These are phyloP conservation scores for Oncorhynchus clarkii DNA, from an alignment of 2,113 vertebrate species.

Conservation along the genomic window DNA sequence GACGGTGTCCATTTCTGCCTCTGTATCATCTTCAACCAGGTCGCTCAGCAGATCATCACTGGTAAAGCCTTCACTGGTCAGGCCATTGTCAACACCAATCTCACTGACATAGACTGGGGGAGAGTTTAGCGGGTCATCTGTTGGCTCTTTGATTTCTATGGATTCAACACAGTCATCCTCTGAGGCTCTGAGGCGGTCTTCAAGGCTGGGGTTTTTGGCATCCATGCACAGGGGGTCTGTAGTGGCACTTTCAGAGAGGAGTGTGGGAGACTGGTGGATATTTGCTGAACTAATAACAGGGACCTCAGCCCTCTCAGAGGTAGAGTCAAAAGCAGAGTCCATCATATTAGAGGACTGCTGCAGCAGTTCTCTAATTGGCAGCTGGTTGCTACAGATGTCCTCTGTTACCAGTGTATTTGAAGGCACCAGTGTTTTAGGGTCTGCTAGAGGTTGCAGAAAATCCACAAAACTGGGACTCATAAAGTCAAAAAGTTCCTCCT, in stretches of 20 bases:
- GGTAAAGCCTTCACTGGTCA: constrained; percentile 30
- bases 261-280: constrained; percentile 48
- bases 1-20: constrained; percentile 57
- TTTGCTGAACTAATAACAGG: constrained; percentile 22
- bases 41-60: constrained; percentile 65
- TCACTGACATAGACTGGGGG: constrained; percentile 32
- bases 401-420: constrained; percentile 66
- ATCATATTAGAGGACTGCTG: constrained; percentile 36
- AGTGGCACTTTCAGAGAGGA: constrained; percentile 48
- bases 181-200: constrained; percentile 51
- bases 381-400: constrained; percentile 46
- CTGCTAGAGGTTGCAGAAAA: constrained; percentile 47
- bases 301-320: constrained; percentile 60
- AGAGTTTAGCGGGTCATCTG: constrained; percentile 31
- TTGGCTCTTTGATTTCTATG: constrained; percentile 56
- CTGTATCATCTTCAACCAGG: constrained; percentile 66
- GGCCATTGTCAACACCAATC: constrained; percentile 39
- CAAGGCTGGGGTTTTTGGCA: constrained; percentile 71
- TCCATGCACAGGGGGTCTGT: constrained; percentile 61
- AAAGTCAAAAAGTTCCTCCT: constrained; percentile 61
- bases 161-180: constrained; percentile 21
- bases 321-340: constrained; percentile 63
- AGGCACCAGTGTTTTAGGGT: constrained; percentile 67
- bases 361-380: constrained; percentile 48
- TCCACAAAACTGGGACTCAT: constrained; percentile 36